Evolutionary conservation across 2,113 vertebrate genomes (phyloP).

Genomic region (Felis catus): DNA sequence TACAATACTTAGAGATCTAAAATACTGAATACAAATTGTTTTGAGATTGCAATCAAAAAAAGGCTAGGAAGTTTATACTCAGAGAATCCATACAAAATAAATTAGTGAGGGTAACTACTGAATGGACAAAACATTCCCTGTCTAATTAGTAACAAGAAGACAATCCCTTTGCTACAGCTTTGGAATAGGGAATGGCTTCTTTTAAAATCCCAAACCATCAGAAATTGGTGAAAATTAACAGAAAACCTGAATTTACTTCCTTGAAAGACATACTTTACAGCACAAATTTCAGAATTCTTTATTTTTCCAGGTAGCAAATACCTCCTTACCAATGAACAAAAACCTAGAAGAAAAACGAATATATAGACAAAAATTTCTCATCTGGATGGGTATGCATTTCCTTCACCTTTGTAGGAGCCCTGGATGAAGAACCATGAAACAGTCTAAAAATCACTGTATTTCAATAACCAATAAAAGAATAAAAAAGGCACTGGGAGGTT

Average conservation of each 20-base stretch:
- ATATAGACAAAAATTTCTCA: not conserved
- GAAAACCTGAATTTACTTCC: conserved; percentile 13
- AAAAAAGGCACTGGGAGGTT: not conserved
- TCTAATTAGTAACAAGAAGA: not conserved
- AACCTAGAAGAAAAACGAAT: not conserved
- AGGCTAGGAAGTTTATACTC: not conserved
- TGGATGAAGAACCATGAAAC: not conserved
- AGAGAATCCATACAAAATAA: not conserved
- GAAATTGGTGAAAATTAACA: not conserved
- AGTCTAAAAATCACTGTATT: not conserved
- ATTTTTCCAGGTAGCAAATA: not conserved
- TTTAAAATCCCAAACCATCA: not conserved
- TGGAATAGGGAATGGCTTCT: not conserved
- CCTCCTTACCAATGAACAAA: not conserved
- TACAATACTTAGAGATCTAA: not conserved
- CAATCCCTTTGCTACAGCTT: not conserved
- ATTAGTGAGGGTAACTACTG: not conserved
- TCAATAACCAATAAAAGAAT: conserved; percentile 3
- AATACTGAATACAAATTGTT: not conserved
- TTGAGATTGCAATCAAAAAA: not conserved
- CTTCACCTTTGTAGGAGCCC: not conserved
- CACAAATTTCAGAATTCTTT: not conserved
- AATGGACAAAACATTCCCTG: not conserved
- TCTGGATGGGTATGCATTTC: not conserved
- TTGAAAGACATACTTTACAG: not conserved